Evolutionary conservation across 35 echinoderm and acorn worm species (phyloP).

Genomic region (Nesometra sesokonis): DNA sequence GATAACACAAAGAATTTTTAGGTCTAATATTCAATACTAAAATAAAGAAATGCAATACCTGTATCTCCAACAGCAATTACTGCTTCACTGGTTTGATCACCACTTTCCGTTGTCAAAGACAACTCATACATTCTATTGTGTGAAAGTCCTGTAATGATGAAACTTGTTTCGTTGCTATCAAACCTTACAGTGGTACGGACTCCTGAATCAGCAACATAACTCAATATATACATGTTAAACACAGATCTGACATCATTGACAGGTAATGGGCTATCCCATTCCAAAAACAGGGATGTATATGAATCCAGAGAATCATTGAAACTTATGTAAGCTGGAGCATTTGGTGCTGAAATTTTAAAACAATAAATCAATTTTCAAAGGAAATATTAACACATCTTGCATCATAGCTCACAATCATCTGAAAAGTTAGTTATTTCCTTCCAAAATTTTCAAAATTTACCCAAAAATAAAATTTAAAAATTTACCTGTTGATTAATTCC

Average conservation of each 20-base stretch:
- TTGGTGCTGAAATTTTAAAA: neutral
- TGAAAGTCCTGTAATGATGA: neutral
- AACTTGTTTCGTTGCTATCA: neutral
- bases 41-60: too few relatives aligned
- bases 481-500: too few relatives aligned
- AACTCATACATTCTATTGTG: neutral
- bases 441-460: too few relatives aligned
- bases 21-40: too few relatives aligned
- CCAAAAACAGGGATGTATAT: neutral
- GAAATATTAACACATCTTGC: too few relatives aligned
- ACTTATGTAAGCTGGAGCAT: neutral
- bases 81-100: neutral
- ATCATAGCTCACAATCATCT: too few relatives aligned
- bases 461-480: too few relatives aligned
- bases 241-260: neutral
- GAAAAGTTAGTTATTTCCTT: too few relatives aligned
- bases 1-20: too few relatives aligned
- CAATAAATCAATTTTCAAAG: neutral
- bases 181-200: neutral
- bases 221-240: neutral
- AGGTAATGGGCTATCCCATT: neutral
- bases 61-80: neutral
- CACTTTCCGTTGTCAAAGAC: neutral
- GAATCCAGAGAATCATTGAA: neutral
- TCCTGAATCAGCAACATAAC: neutral